These are phyloP conservation scores for rat (Rattus norvegicus) DNA, from an alignment of 2,113 vertebrate species.

Conservation along the genomic window DNA sequence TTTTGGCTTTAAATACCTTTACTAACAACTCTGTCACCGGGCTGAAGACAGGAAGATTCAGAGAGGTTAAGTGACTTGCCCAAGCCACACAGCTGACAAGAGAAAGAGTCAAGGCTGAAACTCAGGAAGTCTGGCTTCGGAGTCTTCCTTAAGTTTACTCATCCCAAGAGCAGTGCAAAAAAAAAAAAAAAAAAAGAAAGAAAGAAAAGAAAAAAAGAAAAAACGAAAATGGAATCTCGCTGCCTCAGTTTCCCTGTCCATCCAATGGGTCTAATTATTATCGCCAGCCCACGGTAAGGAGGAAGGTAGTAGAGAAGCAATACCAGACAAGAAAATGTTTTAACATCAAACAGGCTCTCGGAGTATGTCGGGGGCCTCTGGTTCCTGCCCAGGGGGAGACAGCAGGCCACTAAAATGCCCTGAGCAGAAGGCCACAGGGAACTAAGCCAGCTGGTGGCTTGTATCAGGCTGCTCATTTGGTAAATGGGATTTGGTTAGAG, in stretches of 20 bases:
- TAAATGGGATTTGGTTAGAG: constrained; percentile 83
- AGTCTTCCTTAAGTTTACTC: background rate
- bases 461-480: constrained; percentile 78
- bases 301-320: background rate
- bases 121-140: background rate
- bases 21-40: background rate
- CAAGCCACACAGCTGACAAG: background rate
- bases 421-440: background rate
- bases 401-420: background rate
- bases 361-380: background rate
- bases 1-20: background rate
- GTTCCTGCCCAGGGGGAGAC: background rate
- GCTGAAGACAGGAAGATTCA: background rate
- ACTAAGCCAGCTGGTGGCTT: constrained; percentile 68
- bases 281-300: background rate
- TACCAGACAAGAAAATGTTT: fast-evolving
- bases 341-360: background rate
- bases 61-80: constrained; percentile 3
- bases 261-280: background rate
- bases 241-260: constrained; percentile 48
- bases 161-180: background rate
- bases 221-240: background rate
- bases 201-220: too few relatives aligned
- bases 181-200: too few relatives aligned
- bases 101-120: background rate